Conservation (phyloP, 1,140 invertebrate species). For the Drosophila nebulosa region DNA sequence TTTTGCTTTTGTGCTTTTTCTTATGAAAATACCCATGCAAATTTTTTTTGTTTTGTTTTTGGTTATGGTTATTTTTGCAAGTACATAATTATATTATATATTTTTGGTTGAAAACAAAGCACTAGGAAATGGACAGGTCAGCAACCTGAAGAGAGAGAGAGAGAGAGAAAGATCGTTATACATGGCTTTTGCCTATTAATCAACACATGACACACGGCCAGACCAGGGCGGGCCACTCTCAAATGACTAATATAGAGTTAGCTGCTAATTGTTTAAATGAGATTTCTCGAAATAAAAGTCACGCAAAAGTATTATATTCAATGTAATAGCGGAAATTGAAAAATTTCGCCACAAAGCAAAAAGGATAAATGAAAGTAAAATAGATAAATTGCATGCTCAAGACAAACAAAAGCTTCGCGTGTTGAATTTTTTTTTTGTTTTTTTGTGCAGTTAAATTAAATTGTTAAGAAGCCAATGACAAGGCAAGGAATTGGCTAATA, state of each 20-base stretch:
- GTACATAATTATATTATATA: neutral
- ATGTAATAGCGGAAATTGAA: slow-evolving; percentile 42
- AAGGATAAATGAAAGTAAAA: slow-evolving; percentile 64
- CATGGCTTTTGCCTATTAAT: neutral
- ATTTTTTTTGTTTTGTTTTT: neutral
- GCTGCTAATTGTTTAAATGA: slow-evolving; percentile 6
- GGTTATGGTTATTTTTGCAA: neutral
- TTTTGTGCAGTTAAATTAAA: slow-evolving; percentile 60
- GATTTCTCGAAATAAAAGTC: slow-evolving; percentile 41
- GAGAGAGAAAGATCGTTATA: neutral
- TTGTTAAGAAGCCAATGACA: slow-evolving; percentile 54
- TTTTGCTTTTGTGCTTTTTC: neutral
- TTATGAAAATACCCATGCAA: neutral
- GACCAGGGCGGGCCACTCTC: neutral
- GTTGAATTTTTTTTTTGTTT: slow-evolving; percentile 31
- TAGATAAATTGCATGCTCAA: slow-evolving; percentile 57
- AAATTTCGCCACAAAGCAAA: slow-evolving; percentile 46
- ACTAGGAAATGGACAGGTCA: neutral
- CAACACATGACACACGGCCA: neutral
- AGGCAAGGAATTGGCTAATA: neutral
- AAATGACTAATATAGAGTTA: slow-evolving; percentile 25
- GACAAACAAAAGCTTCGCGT: slow-evolving; percentile 43
- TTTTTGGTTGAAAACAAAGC: neutral
- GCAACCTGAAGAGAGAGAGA: neutral
- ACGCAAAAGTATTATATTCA: slow-evolving; percentile 55